Evolutionary conservation across 23 tunicate genomes (phyloP).

Genomic region (Aplidium turbinatum): DNA sequence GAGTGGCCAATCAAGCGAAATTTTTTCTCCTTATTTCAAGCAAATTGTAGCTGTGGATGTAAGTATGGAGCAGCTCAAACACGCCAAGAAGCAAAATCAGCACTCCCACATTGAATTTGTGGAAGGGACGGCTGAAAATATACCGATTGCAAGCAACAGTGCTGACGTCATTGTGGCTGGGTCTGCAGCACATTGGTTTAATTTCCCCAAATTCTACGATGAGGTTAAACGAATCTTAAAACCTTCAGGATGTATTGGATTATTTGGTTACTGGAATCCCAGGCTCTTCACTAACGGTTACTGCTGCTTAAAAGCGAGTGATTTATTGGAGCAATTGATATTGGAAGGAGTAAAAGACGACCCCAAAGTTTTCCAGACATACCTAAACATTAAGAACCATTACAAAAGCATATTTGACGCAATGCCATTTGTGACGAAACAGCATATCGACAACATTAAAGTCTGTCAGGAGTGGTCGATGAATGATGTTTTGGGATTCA

Average conservation of each 20-base stretch:
- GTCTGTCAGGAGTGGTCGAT: slow-evolving; percentile 1
- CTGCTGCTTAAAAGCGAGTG: neutral
- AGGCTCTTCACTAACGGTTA: neutral
- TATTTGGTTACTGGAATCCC: slow-evolving; percentile 42
- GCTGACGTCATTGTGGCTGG: slow-evolving; percentile 42
- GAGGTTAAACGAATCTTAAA: slow-evolving; percentile 39
- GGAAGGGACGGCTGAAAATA: slow-evolving; percentile 28
- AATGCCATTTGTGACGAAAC: slow-evolving; percentile 1
- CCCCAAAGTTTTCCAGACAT: neutral
- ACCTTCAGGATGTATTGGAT: slow-evolving; percentile 43
- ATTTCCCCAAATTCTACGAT: slow-evolving; percentile 25
- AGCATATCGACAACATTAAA: neutral
- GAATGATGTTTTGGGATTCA: slow-evolving; percentile 4
- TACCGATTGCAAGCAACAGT: slow-evolving; percentile 30
- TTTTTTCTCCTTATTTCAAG: slow-evolving; percentile 42
- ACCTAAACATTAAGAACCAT: neutral
- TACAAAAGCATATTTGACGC: slow-evolving; percentile 11
- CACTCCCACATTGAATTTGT: slow-evolving; percentile 34
- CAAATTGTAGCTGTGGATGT: slow-evolving; percentile 43
- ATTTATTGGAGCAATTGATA: neutral
- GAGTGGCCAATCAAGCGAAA: slow-evolving; percentile 49
- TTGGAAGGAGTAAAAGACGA: slow-evolving; percentile 6
- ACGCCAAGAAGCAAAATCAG: slow-evolving; percentile 4
- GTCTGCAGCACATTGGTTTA: slow-evolving; percentile 54
- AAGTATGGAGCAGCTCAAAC: slow-evolving; percentile 40